Evolutionary conservation across 1,140 invertebrate species (phyloP).

Genomic region (Megathymus violae): DNA sequence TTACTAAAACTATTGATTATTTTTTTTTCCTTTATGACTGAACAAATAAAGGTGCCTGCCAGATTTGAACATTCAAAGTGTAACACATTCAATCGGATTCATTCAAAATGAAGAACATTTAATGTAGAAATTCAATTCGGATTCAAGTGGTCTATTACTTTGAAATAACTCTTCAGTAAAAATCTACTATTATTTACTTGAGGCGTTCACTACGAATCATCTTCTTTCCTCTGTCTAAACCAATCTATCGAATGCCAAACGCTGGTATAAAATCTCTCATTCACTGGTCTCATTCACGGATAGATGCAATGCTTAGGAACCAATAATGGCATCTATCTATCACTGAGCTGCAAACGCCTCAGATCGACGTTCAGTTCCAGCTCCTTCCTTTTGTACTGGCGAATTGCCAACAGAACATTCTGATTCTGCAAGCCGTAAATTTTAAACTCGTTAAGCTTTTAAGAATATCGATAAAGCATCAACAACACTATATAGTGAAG

Average conservation of each 20-base stretch:
- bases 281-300: conserved; percentile 24
- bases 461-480: conserved; percentile 31
- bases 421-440: conserved; percentile 16
- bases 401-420: conserved; percentile 12
- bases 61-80: no score
- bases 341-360: conserved; percentile 22
- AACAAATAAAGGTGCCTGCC: no score
- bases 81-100: no score
- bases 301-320: conserved; percentile 26
- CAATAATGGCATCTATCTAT: conserved; percentile 26
- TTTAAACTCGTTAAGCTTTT: conserved; percentile 31
- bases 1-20: no score
- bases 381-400: conserved; percentile 23
- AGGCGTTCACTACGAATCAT: no score
- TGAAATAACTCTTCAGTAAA: no score
- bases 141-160: no score
- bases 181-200: no score
- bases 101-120: no score
- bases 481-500: conserved; percentile 11
- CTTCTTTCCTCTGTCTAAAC: no score
- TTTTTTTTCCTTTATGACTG: no score
- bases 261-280: conserved; percentile 8
- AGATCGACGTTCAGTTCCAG: conserved; percentile 19
- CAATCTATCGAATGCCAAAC: neutral
- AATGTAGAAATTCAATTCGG: no score